Base-by-base conservation (phyloP, 2,113 vertebrate species). In the Amphilophus citrinellus region DNA sequence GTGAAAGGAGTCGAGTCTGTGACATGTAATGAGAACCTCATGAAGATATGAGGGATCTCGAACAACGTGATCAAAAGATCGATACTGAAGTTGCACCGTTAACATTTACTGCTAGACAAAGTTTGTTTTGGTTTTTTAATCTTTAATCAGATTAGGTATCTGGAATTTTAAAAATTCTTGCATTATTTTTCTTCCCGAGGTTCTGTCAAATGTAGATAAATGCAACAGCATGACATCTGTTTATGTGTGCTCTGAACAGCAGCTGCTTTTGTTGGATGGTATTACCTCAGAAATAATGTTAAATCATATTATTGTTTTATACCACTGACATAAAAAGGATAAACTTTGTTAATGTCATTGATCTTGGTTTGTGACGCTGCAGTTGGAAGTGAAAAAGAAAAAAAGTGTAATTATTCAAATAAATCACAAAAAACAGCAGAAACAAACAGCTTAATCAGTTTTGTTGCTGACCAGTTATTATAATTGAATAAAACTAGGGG, bases 121-220 rank as follows among this genome's bases (percentile, higher is more conserved):
- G 1, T 27, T 1, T 30, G 1, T 27, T 14, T 44, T 44, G 3
- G 2, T 27, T 0, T 7, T 30, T 47, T 0, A 3, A 18, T 11
- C 27, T 4, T 68, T 68, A 18, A 68, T 71, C 42, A 47, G 2
- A 27, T 39, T 30, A 7, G 1, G 27, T 50, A 20, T 71, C 44
- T 20, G 18, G 44, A 30, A 30, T 50, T 68, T 30, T 20, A 30
- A 50, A 30, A 17, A 18, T 47, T 47, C 44, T 47, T 47, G 44
- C 13, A 1, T 4, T 15, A 5, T 50, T 71, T 18, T 71, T 30
- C 37, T 9, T 39, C 9, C 7, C 3, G 2, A 39, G 37, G 9
- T 8, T 35, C 35, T 39, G 37, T 39, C 37, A 39, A 10, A 10
- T 8, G 6, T 0, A 2, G 22, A 68, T 30, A 0, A 68, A 50